Conservation (phyloP, 2,113 vertebrate genomes). For the cattle (Bos taurus) region ARS-UCD2.0 NC_037342.1:23779001-23779500, state of each 20-base stretch:
- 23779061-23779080: background rate
- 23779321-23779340: background rate
- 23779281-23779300: background rate
- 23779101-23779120: background rate
- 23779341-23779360: background rate
- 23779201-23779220: background rate
- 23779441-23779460: background rate
- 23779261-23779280: background rate
- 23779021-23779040: background rate
- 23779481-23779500: background rate
- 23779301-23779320: background rate
- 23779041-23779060: background rate
- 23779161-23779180: no score
- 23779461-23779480: background rate
- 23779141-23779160: background rate
- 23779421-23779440: background rate
- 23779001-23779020: background rate
- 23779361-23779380: background rate
- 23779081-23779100: background rate
- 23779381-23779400: no score
- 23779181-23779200: background rate
- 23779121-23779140: background rate
- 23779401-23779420: background rate
- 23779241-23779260: background rate
- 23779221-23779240: background rate